Evolutionary conservation across 2,113 vertebrate genomes (phyloP).

Genomic region (Mormyrus iriodes): DNA sequence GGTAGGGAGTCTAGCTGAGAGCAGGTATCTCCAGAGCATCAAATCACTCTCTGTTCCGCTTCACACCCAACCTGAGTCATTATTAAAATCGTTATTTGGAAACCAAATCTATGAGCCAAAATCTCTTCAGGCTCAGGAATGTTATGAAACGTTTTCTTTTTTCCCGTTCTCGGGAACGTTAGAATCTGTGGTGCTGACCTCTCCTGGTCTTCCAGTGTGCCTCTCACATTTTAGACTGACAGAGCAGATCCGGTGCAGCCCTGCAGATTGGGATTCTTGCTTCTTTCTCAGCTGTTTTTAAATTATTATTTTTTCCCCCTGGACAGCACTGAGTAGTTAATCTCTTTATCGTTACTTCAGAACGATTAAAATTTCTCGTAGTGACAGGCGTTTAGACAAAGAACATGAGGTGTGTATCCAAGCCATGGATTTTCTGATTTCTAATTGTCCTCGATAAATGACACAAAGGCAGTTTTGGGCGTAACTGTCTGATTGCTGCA

Average conservation of each 20-base stretch:
- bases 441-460: not conserved
- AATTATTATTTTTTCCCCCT: not conserved
- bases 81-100: slow-evolving; percentile 8
- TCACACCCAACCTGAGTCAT: not conserved
- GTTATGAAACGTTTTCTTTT: not conserved
- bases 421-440: not conserved
- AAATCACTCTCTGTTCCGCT: not conserved
- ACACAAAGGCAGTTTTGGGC: not conserved
- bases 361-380: not conserved
- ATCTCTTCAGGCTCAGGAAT: not conserved
- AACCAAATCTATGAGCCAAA: not conserved
- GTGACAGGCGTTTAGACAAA: not conserved
- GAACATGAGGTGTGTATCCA: not conserved
- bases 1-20: not conserved
- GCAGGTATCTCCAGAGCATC: not conserved
- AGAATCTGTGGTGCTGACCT: not conserved
- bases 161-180: not conserved
- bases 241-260: not conserved
- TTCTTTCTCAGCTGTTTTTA: not conserved
- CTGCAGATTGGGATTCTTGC: not conserved
- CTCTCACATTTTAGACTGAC: not conserved
- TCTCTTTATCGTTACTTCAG: not conserved
- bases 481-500: not conserved
- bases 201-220: not conserved
- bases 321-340: not conserved